These are phyloP conservation scores for Poecilia wingei DNA, from an alignment of 2,797 vertebrate species.

Conservation along the genomic window DNA sequence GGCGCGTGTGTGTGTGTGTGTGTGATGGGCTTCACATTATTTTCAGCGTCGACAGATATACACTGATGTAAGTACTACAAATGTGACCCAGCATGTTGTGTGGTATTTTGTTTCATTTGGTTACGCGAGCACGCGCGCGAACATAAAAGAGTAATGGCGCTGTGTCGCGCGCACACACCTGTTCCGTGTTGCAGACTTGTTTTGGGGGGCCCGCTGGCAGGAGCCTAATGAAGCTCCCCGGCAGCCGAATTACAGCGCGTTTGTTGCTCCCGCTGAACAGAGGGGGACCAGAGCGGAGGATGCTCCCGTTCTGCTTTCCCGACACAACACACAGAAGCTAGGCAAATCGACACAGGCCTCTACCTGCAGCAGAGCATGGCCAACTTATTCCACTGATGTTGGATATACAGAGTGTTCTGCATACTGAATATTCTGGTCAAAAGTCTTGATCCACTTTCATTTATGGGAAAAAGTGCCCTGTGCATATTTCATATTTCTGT, in stretches of 20 bases:
- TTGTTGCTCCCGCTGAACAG: slow-evolving; percentile 37
- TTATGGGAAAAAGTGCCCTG: neutral
- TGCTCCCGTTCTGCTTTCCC: slow-evolving; percentile 34
- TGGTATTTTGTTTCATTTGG: slow-evolving; percentile 33
- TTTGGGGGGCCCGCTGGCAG: slow-evolving; percentile 37
- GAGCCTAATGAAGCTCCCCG: slow-evolving; percentile 48
- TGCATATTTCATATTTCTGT: neutral
- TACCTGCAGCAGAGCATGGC: neutral
- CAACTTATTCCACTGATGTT: neutral
- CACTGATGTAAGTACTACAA: slow-evolving; percentile 14
- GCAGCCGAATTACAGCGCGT: slow-evolving; percentile 43
- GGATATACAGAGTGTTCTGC: neutral
- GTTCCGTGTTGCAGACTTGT: slow-evolving; percentile 75
- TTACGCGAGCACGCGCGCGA: slow-evolving; percentile 15
- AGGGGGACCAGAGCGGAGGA: slow-evolving; percentile 19
- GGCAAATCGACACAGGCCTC: neutral
- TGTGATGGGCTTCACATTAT: neutral
- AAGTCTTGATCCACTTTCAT: neutral
- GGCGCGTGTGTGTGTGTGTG: slow-evolving; percentile 5
- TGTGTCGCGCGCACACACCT: slow-evolving; percentile 69
- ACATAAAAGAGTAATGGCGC: slow-evolving; percentile 13
- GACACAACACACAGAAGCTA: neutral
- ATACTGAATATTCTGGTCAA: neutral
- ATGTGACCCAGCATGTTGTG: slow-evolving; percentile 21
- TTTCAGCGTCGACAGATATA: slow-evolving; percentile 13